Conservation (phyloP, 2,113 vertebrate genomes). For the Hippocampus comes region DNA sequence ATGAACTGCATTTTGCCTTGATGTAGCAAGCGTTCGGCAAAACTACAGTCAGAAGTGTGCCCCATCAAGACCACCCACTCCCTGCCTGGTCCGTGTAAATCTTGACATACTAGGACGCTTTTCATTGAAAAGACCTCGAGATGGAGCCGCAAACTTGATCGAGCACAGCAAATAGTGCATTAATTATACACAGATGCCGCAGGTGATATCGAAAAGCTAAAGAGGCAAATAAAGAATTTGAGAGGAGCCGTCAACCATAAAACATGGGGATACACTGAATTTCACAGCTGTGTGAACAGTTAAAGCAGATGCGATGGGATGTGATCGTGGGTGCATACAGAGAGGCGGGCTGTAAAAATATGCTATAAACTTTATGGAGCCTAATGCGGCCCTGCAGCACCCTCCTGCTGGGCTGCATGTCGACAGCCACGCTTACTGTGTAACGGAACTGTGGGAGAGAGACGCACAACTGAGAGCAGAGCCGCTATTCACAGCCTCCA, state of each 20-base stretch:
- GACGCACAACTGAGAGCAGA: conserved; percentile 60
- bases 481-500: conserved; percentile 51
- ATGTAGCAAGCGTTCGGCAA: conserved; percentile 14
- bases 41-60: conserved; percentile 25
- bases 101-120: conserved; percentile 29
- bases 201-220: conserved; percentile 46
- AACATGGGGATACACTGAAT: conserved; percentile 65
- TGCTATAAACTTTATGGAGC: conserved; percentile 74
- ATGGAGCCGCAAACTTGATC: conserved; percentile 34
- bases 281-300: conserved; percentile 71
- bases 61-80: conserved; percentile 24
- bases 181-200: conserved; percentile 62
- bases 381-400: conserved; percentile 71
- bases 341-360: conserved; percentile 72
- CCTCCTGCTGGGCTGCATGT: conserved; percentile 62
- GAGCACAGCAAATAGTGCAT: conserved; percentile 49
- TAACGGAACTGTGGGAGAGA: conserved; percentile 67
- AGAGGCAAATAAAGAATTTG: conserved; percentile 62
- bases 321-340: conserved; percentile 70
- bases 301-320: conserved; percentile 70
- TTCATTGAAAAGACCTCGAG: conserved; percentile 26
- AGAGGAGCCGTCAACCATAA: conserved; percentile 61
- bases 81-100: conserved; percentile 31
- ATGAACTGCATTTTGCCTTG: conserved; percentile 23
- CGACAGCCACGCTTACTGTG: conserved; percentile 59